Evolutionary conservation across 92 coral and sea anemone species (phyloP).

Genomic region (Siderastrea siderea): DNA sequence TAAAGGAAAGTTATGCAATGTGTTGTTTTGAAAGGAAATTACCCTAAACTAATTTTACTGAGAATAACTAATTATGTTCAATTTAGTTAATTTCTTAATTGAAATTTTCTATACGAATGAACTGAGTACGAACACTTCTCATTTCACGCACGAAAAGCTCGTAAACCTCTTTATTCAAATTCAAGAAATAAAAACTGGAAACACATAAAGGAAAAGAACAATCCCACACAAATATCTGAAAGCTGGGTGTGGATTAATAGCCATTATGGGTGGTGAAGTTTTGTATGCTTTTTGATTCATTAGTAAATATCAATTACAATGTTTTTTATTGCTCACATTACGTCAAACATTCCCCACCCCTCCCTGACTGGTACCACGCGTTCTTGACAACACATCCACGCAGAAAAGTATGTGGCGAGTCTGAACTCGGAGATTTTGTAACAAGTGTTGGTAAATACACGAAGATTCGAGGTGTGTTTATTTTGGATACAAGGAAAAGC

Average conservation of each 20-base stretch:
- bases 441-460: constrained; percentile 44
- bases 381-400: constrained; percentile 50
- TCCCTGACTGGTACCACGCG: constrained; percentile 26
- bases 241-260: no score
- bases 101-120: background rate
- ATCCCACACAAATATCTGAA: background rate
- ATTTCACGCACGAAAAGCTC: background rate
- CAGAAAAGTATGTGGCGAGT: constrained; percentile 35
- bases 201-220: background rate
- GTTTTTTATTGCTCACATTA: constrained; percentile 1
- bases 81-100: constrained; percentile 16
- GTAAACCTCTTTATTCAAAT: background rate
- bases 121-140: background rate
- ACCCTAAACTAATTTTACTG: background rate
- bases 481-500: background rate
- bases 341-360: constrained; percentile 2
- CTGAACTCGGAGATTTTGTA: constrained; percentile 9
- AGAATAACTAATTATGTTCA: background rate
- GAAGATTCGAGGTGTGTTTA: constrained; percentile 46
- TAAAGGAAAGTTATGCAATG: background rate
- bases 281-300: background rate
- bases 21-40: background rate
- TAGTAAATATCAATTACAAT: background rate
- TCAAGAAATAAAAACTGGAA: background rate
- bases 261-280: background rate